Conservation (phyloP, 2,888 invertebrate genomes). For the Deroplatys truncata region DNA sequence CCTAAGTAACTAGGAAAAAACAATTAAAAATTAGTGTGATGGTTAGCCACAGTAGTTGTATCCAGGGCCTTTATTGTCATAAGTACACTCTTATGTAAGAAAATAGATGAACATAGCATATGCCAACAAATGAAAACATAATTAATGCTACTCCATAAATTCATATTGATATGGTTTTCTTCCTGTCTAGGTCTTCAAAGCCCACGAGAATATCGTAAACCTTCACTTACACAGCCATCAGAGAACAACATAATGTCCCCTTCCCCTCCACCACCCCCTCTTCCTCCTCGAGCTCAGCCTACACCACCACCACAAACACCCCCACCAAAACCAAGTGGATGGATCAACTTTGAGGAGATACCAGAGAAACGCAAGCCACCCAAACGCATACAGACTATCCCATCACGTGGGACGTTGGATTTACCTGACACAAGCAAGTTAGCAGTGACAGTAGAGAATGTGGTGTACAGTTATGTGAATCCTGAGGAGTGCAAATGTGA, state of each 20-base stretch:
- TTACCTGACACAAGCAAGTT: constrained; percentile 42
- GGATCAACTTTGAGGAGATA: constrained; percentile 85
- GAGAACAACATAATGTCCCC: constrained; percentile 16
- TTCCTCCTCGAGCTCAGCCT: constrained; percentile 36
- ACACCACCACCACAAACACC: constrained; percentile 39
- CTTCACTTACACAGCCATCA: constrained; percentile 26
- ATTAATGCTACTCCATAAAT: neutral
- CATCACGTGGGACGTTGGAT: constrained; percentile 43
- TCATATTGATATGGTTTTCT: neutral
- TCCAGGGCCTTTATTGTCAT: no score
- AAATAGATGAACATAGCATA: no score
- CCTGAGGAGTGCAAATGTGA: constrained; percentile 86
- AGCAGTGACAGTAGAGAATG: constrained; percentile 44
- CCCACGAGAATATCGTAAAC: constrained; percentile 39
- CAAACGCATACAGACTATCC: constrained; percentile 77
- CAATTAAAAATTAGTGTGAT: no score
- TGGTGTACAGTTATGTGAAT: constrained; percentile 73
- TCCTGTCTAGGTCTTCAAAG: constrained; percentile 47
- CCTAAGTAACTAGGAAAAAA: no score
- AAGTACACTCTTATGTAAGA: no score
- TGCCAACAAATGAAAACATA: neutral
- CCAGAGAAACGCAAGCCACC: constrained; percentile 78
- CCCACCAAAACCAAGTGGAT: constrained; percentile 50
- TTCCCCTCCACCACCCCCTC: constrained; percentile 33
- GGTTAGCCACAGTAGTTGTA: no score